Evolutionary conservation across 2,113 vertebrate genomes (phyloP).

Genomic region (Sphaerodactylus townsendi): DNA sequence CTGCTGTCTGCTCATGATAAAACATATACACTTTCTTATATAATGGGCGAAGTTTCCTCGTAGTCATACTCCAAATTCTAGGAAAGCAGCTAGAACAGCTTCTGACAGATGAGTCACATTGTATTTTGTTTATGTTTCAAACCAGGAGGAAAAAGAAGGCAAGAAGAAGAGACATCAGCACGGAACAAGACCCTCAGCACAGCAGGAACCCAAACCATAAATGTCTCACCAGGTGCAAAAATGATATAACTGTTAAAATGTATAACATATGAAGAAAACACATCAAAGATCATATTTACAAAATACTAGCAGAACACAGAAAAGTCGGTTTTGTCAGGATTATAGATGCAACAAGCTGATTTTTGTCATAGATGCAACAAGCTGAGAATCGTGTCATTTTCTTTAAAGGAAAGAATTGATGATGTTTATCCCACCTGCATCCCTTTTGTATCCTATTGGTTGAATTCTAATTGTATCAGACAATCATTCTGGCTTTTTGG

Average conservation of each 20-base stretch:
- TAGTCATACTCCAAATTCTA: slow-evolving; percentile 35
- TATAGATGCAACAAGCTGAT: slow-evolving; percentile 38
- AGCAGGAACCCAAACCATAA: slow-evolving; percentile 56
- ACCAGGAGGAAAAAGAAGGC: slow-evolving; percentile 50
- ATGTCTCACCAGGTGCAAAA: slow-evolving; percentile 64
- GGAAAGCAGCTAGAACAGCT: slow-evolving; percentile 50
- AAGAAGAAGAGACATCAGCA: slow-evolving; percentile 42
- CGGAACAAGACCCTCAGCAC: slow-evolving; percentile 36
- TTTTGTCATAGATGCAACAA: slow-evolving; percentile 40
- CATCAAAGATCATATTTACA: slow-evolving; percentile 3
- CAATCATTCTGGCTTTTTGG: not conserved
- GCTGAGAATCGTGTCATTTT: slow-evolving; percentile 6
- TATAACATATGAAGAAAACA: slow-evolving; percentile 48
- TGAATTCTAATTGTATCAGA: slow-evolving; percentile 8
- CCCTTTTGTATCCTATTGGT: slow-evolving; percentile 23
- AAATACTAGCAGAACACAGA: slow-evolving; percentile 56
- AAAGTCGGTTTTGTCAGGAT: slow-evolving; percentile 50
- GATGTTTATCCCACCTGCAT: not conserved
- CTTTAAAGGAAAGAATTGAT: too few relatives aligned
- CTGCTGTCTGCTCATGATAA: slow-evolving; percentile 2
- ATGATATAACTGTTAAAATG: slow-evolving; percentile 40
- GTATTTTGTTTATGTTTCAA: slow-evolving; percentile 50
- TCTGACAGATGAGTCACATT: slow-evolving; percentile 63
- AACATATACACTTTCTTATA: slow-evolving; percentile 27
- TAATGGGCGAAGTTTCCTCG: slow-evolving; percentile 27